Base-by-base conservation (phyloP, 2,888 invertebrate species). In the Hydroisotoma schaefferi region DNA sequence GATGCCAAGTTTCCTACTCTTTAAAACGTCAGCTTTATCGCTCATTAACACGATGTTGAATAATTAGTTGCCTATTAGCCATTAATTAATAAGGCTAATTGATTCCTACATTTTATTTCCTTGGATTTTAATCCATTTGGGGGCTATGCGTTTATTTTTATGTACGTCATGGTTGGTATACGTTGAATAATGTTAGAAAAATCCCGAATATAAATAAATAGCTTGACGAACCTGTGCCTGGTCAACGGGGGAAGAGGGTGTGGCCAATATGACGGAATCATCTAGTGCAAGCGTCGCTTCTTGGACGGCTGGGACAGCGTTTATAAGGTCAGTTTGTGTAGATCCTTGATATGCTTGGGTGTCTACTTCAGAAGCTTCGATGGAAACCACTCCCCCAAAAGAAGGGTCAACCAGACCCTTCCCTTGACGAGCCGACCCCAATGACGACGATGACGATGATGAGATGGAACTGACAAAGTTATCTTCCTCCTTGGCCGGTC, bases 301-400 rank as follows among this genome's bases (percentile, higher is more conserved):
- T 5, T 18, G n/a, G 4, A 40, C 40, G 40, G 40, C 15, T 40
- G 40, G 20, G 40, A 15, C 40, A n/a, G n/a, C n/a, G n/a, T n/a
- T n/a, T n/a, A n/a, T n/a, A n/a, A n/a, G n/a, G n/a, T n/a, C n/a
- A n/a, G n/a, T n/a, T n/a, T n/a, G n/a, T n/a, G n/a, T n/a, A n/a
- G n/a, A n/a, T n/a, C n/a, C n/a, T n/a, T n/a, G n/a, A 15, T 40
- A 40, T 5, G 20, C n/a, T 26, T 54, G 26, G 4, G 46, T 12
- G 8, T 52, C 52, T 15, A 37, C 37, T 33, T 52, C 52, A 20
- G 52, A 52, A 10, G 52, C 52, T 23, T 52, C 52, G 33, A 52
- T 52, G 2, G 8, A 23, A 4, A 12, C 10, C 46, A 23, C 23
- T 46, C 18, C 43, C 20, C 12, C 43, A 43, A 18, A 43, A 6